phyloP scores from a whole-genome alignment of 2,888 invertebrate genomes.

The Cybosia mesomella region DNA sequence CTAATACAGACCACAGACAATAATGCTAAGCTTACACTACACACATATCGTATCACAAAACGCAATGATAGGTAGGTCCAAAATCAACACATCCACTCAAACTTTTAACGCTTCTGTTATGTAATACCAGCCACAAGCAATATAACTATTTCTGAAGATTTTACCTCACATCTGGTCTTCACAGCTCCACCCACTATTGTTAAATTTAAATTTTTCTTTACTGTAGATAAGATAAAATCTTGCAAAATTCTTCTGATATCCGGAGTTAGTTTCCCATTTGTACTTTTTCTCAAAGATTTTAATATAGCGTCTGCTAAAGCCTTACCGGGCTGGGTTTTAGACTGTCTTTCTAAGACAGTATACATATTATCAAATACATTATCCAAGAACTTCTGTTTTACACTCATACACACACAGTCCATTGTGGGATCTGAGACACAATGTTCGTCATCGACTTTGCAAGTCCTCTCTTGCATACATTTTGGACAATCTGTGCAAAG shows the following conservation, averaged over 20 bases:
- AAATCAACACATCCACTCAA: too few relatives aligned
- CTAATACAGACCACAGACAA: too few relatives aligned
- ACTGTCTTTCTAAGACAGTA: slow-evolving; percentile 69
- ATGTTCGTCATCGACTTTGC: slow-evolving; percentile 58
- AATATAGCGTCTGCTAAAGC: slow-evolving; percentile 69
- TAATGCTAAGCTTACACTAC: too few relatives aligned
- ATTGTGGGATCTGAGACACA: slow-evolving; percentile 61
- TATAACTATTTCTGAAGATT: not conserved
- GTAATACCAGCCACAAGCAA: too few relatives aligned
- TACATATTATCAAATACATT: slow-evolving; percentile 83
- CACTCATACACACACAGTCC: slow-evolving; percentile 73
- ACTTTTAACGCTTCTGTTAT: too few relatives aligned
- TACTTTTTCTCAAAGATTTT: slow-evolving; percentile 67
- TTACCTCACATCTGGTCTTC: slow-evolving; percentile 81
- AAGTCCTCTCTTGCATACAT: slow-evolving; percentile 67
- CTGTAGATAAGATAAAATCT: slow-evolving; percentile 70
- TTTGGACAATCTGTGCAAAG: slow-evolving; percentile 76
- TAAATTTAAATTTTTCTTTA: slow-evolving; percentile 77
- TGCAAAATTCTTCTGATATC: slow-evolving; percentile 69
- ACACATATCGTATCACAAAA: too few relatives aligned
- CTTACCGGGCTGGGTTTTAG: slow-evolving; percentile 66
- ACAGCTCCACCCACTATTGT: slow-evolving; percentile 81
- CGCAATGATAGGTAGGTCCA: too few relatives aligned
- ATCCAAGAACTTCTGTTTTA: slow-evolving; percentile 74
- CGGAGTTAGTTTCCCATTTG: slow-evolving; percentile 74